Evolutionary conservation across 2,113 vertebrate species (phyloP).

Genomic region (Todiramphus saurophagus): DNA sequence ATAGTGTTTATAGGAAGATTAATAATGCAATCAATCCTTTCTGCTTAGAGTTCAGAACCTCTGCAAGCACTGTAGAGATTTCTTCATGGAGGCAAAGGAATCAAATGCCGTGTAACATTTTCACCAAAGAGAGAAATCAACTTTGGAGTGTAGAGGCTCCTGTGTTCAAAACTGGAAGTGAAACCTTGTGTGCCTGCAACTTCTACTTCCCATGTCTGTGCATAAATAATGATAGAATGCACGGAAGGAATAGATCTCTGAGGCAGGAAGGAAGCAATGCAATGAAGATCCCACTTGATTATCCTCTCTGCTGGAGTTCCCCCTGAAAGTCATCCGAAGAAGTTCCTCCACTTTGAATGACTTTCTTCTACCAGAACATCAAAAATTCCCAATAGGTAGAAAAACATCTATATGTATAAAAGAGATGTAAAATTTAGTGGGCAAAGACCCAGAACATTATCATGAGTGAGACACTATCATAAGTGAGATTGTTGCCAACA

Average conservation of each 20-base stretch:
- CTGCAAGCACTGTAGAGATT: background rate
- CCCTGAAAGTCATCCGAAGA: background rate
- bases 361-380: background rate
- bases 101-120: background rate
- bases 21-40: constrained; percentile 27
- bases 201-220: background rate
- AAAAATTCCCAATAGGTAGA: background rate
- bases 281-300: background rate
- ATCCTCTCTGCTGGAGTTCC: background rate
- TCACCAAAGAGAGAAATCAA: background rate
- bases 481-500: background rate
- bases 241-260: background rate
- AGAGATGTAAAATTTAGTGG: background rate
- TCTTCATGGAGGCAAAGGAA: background rate
- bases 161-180: background rate
- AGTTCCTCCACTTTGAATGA: background rate
- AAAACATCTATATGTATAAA: background rate
- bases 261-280: background rate
- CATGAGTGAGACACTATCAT: accelerated
- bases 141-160: background rate
- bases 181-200: background rate
- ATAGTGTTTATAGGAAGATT: background rate
- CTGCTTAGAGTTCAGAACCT: background rate
- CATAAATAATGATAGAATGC: background rate
- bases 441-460: background rate